Conservation (phyloP, 2,797 vertebrate genomes). For the Pseudochromis fuscus region DNA sequence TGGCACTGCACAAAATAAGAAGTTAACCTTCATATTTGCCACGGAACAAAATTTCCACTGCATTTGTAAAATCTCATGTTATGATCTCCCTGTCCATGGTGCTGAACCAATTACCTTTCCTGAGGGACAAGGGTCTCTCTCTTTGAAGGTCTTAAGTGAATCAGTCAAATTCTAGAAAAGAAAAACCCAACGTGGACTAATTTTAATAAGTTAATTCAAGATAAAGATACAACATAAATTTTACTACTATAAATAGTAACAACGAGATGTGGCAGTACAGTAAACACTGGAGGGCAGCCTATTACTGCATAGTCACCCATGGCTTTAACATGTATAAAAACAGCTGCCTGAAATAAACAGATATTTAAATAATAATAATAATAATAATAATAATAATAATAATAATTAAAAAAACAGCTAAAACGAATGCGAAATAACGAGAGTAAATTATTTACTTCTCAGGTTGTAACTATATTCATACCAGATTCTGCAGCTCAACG, state of each 20-base stretch:
- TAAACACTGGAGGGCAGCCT: slow-evolving; percentile 63
- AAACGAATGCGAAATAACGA: too few relatives aligned
- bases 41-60: background rate
- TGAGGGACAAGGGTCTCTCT: slow-evolving; percentile 79
- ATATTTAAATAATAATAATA: too few relatives aligned
- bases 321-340: background rate
- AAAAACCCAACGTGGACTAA: slow-evolving; percentile 8
- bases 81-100: slow-evolving; percentile 76
- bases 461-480: slow-evolving; percentile 52
- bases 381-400: background rate
- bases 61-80: background rate
- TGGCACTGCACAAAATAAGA: too few relatives aligned
- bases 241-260: too few relatives aligned
- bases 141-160: slow-evolving; percentile 57
- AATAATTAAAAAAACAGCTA: background rate
- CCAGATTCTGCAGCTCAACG: slow-evolving; percentile 82
- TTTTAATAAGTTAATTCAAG: too few relatives aligned
- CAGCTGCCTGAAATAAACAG: background rate
- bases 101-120: slow-evolving; percentile 80
- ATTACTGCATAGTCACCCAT: slow-evolving; percentile 4
- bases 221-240: too few relatives aligned
- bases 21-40: too few relatives aligned
- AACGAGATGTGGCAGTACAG: background rate
- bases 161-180: slow-evolving; percentile 80
- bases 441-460: too few relatives aligned